Percentiles rank a stretch among this genome's conserved stretches.
These are phyloP conservation scores for Emmelina monodactyla DNA, from an alignment of 2,888 invertebrate species.

Conservation along the genomic window DNA sequence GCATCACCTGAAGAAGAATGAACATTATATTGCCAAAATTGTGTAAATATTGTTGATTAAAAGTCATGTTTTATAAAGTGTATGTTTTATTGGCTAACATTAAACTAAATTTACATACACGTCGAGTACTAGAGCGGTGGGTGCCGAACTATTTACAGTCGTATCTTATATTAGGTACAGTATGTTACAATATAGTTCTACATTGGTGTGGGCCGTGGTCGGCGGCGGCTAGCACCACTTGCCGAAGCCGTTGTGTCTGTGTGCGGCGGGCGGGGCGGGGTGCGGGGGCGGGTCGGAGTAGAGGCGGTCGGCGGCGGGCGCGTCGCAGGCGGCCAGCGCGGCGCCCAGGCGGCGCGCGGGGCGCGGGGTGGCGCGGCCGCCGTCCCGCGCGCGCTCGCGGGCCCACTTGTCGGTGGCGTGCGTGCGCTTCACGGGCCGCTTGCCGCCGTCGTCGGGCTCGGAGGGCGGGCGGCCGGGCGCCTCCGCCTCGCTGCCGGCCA, in stretches of 20 bases:
- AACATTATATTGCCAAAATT: too few relatives aligned
- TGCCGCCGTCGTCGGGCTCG: constrained; percentile 58
- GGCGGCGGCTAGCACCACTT: constrained; percentile 36
- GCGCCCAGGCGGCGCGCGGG: constrained; percentile 27
- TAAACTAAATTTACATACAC: too few relatives aligned
- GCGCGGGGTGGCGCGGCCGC: constrained; percentile 43
- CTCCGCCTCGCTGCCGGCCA: constrained; percentile 54
- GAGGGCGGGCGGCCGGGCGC: constrained; percentile 34
- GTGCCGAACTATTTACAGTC: constrained; percentile 34
- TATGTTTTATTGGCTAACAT: too few relatives aligned
- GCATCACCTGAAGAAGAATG: too few relatives aligned
- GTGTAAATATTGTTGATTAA: too few relatives aligned
- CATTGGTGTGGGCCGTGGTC: background rate
- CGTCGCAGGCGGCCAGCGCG: constrained; percentile 13
- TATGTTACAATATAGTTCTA: too few relatives aligned
- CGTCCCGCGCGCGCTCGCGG: constrained; percentile 29
- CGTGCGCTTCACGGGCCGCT: constrained; percentile 70
- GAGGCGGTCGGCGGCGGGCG: constrained; percentile 38
- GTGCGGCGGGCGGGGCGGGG: constrained; percentile 19
- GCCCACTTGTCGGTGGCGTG: constrained; percentile 47
- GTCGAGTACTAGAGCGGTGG: constrained; percentile 42
- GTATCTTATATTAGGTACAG: too few relatives aligned
- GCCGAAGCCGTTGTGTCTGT: constrained; percentile 22
- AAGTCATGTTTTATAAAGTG: too few relatives aligned
- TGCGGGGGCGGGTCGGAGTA: constrained; percentile 32